Conservation (phyloP, 2,113 vertebrate species). For the Brachionichthys hirsutus region DNA sequence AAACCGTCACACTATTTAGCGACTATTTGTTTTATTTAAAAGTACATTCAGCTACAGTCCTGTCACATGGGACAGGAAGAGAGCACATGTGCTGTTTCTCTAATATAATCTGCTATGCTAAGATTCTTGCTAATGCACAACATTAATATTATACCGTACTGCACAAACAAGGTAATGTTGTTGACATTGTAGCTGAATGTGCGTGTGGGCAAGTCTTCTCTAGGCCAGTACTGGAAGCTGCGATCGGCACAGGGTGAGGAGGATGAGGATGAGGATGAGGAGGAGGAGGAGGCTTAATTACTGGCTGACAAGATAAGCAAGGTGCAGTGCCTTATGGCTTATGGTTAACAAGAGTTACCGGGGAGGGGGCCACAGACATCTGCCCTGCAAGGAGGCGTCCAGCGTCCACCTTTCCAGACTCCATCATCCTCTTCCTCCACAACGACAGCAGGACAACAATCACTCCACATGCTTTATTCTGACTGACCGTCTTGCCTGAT, state of each 20-base stretch:
- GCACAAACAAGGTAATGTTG: no score
- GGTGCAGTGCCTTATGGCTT: constrained; percentile 37
- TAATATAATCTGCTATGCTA: no score
- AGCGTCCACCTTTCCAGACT: background rate
- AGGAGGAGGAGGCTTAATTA: constrained; percentile 45
- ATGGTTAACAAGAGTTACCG: constrained; percentile 14
- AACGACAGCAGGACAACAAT: background rate
- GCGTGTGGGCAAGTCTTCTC: background rate
- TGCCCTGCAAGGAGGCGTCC: background rate
- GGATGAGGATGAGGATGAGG: background rate
- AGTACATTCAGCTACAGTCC: no score
- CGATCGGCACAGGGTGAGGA: no score
- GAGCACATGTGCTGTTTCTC: no score
- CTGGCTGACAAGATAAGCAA: constrained; percentile 51
- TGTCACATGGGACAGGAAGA: no score
- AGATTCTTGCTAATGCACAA: no score
- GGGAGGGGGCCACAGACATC: constrained; percentile 9
- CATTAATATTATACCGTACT: no score
- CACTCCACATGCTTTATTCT: constrained; percentile 1
- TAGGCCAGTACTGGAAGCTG: no score
- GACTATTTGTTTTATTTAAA: no score
- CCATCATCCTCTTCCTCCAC: background rate
- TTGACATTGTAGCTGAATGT: background rate
- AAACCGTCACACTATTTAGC: no score
- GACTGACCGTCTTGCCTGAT: background rate